A percentile compares a stretch with the other conserved stretches of the same genome.
Evolutionary conservation across 2,113 vertebrate genomes (phyloP).

Genomic region (Petaurus breviceps): DNA sequence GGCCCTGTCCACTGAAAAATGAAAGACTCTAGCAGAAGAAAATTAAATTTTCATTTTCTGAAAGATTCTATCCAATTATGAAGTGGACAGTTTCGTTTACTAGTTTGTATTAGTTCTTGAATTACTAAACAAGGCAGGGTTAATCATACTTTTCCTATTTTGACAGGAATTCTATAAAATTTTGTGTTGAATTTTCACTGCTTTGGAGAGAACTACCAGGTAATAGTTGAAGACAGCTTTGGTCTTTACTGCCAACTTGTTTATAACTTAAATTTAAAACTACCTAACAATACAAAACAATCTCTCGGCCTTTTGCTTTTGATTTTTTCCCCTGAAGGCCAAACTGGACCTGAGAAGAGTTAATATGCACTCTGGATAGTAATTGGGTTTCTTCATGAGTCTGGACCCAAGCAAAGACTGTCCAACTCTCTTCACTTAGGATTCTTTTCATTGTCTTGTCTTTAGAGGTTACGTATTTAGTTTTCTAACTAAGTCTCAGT

Average conservation of each 20-base stretch:
- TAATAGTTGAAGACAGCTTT: neutral
- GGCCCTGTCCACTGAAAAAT: slow-evolving; percentile 81
- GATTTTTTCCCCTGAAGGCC: neutral
- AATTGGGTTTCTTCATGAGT: neutral
- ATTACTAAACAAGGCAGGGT: slow-evolving; percentile 74
- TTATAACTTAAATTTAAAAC: neutral
- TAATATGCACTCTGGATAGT: neutral
- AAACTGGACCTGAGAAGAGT: neutral
- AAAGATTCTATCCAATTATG: slow-evolving; percentile 82
- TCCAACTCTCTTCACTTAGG: neutral
- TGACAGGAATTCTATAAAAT: slow-evolving; percentile 28
- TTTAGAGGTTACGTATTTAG: neutral
- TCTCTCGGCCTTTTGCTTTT: neutral
- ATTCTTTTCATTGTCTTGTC: neutral
- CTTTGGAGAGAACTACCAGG: neutral
- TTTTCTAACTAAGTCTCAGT: neutral
- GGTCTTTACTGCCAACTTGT: slow-evolving; percentile 20
- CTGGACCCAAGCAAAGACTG: slow-evolving; percentile 23
- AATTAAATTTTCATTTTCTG: slow-evolving; percentile 84
- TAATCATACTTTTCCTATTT: slow-evolving; percentile 79
- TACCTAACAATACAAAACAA: neutral
- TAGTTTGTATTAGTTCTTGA: slow-evolving; percentile 78
- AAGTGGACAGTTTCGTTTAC: slow-evolving; percentile 79
- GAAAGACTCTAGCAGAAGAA: slow-evolving; percentile 76
- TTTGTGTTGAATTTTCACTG: neutral